These are phyloP conservation scores for Oscheius onirici DNA, from an alignment of 2,888 invertebrate species.

Conservation along the genomic window DNA sequence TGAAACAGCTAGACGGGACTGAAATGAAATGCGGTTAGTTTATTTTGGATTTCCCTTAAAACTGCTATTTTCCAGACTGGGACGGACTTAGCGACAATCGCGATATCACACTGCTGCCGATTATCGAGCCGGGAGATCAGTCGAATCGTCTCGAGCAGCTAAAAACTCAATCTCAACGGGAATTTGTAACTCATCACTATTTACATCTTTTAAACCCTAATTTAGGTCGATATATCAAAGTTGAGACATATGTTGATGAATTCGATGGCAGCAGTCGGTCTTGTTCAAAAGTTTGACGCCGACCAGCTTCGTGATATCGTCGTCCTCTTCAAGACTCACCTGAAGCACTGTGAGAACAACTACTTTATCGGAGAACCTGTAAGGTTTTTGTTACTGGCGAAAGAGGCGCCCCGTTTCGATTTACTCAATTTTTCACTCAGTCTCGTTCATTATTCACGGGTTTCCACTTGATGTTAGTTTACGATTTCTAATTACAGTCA, in stretches of 20 bases:
- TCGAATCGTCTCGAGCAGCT: background rate
- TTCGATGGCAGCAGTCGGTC: conserved; percentile 3
- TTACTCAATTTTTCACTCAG: too few relatives aligned
- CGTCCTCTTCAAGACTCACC: background rate
- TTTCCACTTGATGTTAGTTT: too few relatives aligned
- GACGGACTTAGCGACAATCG: conserved; percentile 19
- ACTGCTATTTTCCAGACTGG: conserved; percentile 12
- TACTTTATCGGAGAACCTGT: background rate
- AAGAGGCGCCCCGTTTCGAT: too few relatives aligned
- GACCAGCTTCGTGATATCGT: conserved; percentile 2
- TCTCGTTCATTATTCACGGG: too few relatives aligned
- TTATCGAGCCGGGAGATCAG: background rate
- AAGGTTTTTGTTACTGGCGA: too few relatives aligned
- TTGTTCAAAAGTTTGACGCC: background rate
- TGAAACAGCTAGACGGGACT: conserved; percentile 51
- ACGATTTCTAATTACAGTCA: too few relatives aligned
- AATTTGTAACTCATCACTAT: conserved; percentile 11
- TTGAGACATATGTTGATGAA: conserved; percentile 10
- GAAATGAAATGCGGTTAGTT: conserved; percentile 37
- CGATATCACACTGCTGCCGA: conserved; percentile 7
- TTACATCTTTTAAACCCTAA: background rate
- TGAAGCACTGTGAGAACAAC: conserved; percentile 1
- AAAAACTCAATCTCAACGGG: conserved; percentile 4
- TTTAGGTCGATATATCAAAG: conserved; percentile 18
- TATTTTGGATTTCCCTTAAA: background rate